A percentile compares a stretch with the other conserved stretches of the same genome.
Conservation (phyloP, 1,140 invertebrate genomes). For the Latrodectus geometricus region DNA sequence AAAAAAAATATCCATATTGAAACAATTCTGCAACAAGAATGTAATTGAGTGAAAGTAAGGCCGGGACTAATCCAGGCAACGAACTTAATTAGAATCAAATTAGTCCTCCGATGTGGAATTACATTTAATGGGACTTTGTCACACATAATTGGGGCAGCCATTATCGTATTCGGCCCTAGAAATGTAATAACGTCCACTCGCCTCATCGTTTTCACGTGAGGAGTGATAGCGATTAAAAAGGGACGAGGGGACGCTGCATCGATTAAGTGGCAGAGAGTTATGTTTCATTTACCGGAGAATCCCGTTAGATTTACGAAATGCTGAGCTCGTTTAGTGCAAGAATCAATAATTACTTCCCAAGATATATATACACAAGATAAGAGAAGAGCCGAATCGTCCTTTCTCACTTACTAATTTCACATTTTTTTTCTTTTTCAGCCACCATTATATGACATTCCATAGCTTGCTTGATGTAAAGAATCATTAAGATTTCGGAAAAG, state of each 20-base stretch:
- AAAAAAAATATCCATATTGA: background rate
- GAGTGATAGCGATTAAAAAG: slow-evolving; percentile 36
- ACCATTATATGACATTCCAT: too few species aligned
- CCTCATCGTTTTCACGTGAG: background rate
- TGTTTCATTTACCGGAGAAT: slow-evolving; percentile 14
- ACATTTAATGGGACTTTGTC: slow-evolving; percentile 28
- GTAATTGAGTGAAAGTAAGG: slow-evolving; percentile 24
- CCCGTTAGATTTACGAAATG: background rate
- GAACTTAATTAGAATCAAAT: slow-evolving; percentile 55
- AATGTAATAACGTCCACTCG: slow-evolving; percentile 12
- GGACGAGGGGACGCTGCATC: slow-evolving; percentile 7
- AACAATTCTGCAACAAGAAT: background rate
- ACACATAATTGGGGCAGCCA: slow-evolving; percentile 20
- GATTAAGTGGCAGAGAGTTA: slow-evolving; percentile 8
- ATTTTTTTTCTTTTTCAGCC: too few species aligned
- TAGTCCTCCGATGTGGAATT: slow-evolving; percentile 32
- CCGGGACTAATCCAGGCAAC: background rate
- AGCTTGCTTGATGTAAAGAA: too few species aligned
- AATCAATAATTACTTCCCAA: slow-evolving; percentile 27
- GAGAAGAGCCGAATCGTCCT: background rate
- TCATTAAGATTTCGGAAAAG: too few species aligned
- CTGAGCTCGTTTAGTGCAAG: slow-evolving; percentile 13
- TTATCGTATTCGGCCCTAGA: slow-evolving; percentile 5
- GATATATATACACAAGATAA: background rate
- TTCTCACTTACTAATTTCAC: background rate